Evolutionary conservation across 2,888 invertebrate genomes (phyloP).

Genomic region (Tetranychus truncatus): DNA sequence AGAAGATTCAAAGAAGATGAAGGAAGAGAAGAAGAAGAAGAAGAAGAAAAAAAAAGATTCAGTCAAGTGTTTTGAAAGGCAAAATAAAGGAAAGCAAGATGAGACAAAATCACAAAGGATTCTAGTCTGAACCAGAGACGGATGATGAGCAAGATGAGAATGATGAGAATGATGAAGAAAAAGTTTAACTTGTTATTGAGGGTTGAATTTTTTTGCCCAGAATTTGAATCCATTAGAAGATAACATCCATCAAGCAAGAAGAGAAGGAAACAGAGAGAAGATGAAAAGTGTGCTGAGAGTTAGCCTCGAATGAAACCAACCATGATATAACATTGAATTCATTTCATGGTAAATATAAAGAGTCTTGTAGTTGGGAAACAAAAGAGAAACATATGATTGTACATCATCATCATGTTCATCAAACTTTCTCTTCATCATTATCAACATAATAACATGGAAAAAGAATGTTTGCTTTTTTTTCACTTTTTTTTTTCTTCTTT

Average conservation of each 20-base stretch:
- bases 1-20: not conserved
- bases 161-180: not conserved
- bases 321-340: not conserved
- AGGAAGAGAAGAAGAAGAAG: not conserved
- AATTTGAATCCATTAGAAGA: not conserved
- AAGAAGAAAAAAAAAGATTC: conserved; percentile 3
- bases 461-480: not conserved
- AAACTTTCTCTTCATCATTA: not conserved
- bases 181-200: not conserved
- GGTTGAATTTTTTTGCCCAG: not conserved
- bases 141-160: not conserved
- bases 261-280: conserved; percentile 1
- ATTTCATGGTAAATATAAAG: not conserved
- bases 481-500: not conserved
- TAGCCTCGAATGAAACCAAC: not conserved
- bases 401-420: not conserved
- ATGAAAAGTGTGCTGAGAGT: not conserved
- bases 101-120: conserved; percentile 3
- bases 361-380: not conserved
- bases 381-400: not conserved
- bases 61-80: not conserved
- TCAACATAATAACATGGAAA: not conserved
- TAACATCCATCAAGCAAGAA: not conserved
- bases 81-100: not conserved
- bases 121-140: not conserved